Percentiles rank a stretch among this genome's conserved stretches.
Conservation (phyloP, 2,797 vertebrate species). For the Borostomias antarcticus region DNA sequence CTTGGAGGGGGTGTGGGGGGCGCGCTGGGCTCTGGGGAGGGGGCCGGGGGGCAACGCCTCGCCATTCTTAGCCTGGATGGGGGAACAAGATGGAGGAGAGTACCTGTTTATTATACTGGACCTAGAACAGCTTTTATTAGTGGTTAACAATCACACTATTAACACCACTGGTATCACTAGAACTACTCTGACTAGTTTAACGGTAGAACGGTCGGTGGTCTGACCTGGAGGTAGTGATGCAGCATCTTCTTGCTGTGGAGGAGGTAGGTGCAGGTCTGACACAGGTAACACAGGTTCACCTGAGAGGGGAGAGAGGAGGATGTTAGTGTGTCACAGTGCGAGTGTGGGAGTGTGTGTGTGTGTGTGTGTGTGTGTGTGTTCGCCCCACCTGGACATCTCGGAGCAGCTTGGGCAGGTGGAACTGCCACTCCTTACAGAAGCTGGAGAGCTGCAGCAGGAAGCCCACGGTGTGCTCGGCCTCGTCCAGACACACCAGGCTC, state of each 20-base stretch:
- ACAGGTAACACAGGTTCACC: conserved; percentile 95
- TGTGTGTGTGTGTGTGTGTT: not conserved
- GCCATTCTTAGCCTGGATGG: conserved; percentile 86
- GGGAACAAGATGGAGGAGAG: too few relatives aligned
- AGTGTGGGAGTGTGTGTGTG: not conserved
- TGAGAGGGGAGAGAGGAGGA: conserved; percentile 50
- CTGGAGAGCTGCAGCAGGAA: conserved; percentile 96
- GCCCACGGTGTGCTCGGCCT: conserved; percentile 96
- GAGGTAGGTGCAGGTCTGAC: conserved; percentile 96
- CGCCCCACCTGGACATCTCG: conserved; percentile 85
- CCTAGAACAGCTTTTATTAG: too few relatives aligned
- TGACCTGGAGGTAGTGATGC: conserved; percentile 96
- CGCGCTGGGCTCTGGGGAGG: conserved; percentile 77
- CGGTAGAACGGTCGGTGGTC: too few relatives aligned
- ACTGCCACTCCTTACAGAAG: conserved; percentile 97
- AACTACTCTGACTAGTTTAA: too few relatives aligned
- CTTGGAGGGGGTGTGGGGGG: conserved; percentile 78
- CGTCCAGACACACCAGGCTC: conserved; percentile 92
- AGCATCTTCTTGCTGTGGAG: conserved; percentile 99
- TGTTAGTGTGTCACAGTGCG: not conserved
- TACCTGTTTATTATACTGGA: too few relatives aligned
- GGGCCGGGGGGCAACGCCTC: conserved; percentile 83
- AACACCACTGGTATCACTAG: too few relatives aligned
- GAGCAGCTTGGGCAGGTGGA: conserved; percentile 93
- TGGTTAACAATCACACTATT: too few relatives aligned